phyloP scores from a whole-genome alignment of 2,797 vertebrate species.

The Valencia hispanica region DNA sequence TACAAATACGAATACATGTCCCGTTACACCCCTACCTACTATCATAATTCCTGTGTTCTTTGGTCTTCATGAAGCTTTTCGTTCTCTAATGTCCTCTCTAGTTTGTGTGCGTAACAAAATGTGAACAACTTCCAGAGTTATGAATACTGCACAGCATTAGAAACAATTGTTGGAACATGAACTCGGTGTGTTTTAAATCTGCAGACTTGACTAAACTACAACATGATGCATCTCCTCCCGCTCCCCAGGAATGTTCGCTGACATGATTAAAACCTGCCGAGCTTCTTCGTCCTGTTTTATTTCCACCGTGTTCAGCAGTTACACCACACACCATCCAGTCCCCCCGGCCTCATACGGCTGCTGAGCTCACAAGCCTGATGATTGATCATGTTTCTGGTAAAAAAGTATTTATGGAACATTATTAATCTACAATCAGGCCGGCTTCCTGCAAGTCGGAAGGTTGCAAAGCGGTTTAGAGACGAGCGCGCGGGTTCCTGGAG shows the following conservation, averaged over 20 bases:
- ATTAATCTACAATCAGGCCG: conserved; percentile 23
- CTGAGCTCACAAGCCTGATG: conserved; percentile 30
- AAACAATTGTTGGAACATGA: background rate
- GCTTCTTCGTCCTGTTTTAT: background rate
- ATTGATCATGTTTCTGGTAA: conserved; percentile 4
- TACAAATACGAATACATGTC: no score
- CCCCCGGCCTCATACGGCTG: conserved; percentile 18
- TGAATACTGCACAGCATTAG: no score
- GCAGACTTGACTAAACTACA: conserved; percentile 1
- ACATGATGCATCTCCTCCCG: conserved; percentile 1
- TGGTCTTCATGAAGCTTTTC: no score
- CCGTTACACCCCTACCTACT: no score
- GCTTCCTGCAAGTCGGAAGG: background rate
- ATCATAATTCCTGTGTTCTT: background rate
- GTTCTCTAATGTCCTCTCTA: background rate
- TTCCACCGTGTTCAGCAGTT: conserved; percentile 36
- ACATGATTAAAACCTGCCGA: conserved; percentile 33
- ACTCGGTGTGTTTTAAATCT: background rate
- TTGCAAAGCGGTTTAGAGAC: conserved; percentile 9
- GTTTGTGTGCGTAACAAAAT: no score
- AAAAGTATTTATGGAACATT: conserved; percentile 25
- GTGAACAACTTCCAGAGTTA: no score
- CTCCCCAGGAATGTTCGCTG: conserved; percentile 8
- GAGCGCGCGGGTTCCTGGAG: conserved; percentile 20
- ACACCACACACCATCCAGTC: background rate